Conservation (phyloP, 2,888 invertebrate species). For the Fabriciana adippe region DNA sequence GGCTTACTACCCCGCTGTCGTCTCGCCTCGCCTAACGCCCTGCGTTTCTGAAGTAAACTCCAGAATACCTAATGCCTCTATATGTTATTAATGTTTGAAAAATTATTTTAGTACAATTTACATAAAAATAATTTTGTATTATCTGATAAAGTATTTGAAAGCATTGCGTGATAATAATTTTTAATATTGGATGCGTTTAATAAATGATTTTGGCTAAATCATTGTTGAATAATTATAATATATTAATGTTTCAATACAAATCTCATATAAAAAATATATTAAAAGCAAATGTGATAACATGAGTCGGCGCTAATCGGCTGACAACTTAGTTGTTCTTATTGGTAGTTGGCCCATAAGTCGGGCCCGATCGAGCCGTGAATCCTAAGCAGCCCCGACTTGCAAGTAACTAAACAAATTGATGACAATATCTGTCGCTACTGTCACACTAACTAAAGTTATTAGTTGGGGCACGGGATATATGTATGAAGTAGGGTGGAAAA, state of each 20-base stretch:
- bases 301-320: slow-evolving; percentile 63
- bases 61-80: slow-evolving; percentile 73
- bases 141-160: background rate
- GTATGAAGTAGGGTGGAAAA: background rate
- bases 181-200: too few species aligned
- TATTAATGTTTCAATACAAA: background rate
- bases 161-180: too few species aligned
- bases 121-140: background rate
- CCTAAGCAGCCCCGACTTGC: slow-evolving; percentile 63
- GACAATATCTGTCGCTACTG: slow-evolving; percentile 74
- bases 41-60: slow-evolving; percentile 68
- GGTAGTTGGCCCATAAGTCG: slow-evolving; percentile 72
- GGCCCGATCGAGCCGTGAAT: slow-evolving; percentile 66
- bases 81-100: slow-evolving; percentile 44
- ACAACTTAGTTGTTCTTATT: slow-evolving; percentile 78
- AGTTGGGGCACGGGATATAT: slow-evolving; percentile 48
- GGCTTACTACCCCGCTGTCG: slow-evolving; percentile 69
- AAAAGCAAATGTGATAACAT: slow-evolving; percentile 54
- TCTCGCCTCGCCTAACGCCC: slow-evolving; percentile 62
- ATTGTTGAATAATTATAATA: background rate
- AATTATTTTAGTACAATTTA: slow-evolving; percentile 36
- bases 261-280: slow-evolving; percentile 17
- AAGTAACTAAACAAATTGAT: slow-evolving; percentile 74
- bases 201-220: background rate
- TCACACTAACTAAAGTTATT: slow-evolving; percentile 65